phyloP scores from a whole-genome alignment of 37 sponge, comb jelly and placozoan genomes.

The Aphrocallistes beatrix region DNA sequence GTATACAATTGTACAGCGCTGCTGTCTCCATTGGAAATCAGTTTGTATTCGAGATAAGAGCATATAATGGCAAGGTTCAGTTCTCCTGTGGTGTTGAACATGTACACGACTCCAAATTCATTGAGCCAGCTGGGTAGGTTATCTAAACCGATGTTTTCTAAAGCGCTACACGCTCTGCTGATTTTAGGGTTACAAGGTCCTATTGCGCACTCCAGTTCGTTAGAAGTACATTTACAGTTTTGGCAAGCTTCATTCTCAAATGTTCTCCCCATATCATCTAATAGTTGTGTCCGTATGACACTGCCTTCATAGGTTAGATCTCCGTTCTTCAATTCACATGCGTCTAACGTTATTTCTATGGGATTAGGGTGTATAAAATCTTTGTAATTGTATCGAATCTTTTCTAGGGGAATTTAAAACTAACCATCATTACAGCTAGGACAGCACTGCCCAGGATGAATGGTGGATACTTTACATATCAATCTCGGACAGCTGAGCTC shows the following conservation, averaged over 20 bases:
- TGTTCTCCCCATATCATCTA: background rate
- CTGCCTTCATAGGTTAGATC: background rate
- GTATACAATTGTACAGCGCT: background rate
- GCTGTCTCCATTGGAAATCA: background rate
- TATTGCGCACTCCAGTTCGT: background rate
- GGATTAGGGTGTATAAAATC: too few species aligned
- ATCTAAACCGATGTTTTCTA: background rate
- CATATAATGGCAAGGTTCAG: background rate
- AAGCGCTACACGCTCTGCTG: background rate
- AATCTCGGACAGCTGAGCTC: background rate
- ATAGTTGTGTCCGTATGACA: background rate
- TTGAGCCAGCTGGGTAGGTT: background rate
- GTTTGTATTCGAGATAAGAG: slow-evolving; percentile 11
- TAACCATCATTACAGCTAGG: background rate
- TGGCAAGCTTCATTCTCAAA: background rate
- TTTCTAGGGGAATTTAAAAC: too few species aligned
- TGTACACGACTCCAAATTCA: background rate
- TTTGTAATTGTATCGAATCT: too few species aligned
- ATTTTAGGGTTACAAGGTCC: background rate
- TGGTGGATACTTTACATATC: background rate
- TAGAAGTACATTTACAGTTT: background rate
- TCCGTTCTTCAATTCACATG: background rate
- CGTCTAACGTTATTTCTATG: slow-evolving; percentile 10
- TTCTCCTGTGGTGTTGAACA: background rate
- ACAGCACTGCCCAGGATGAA: slow-evolving; percentile 7